Evolutionary conservation across 2,113 vertebrate species (phyloP), one percentile per base, ranked within the genome.

Genomic region (Megatriorchis doriae): DNA sequence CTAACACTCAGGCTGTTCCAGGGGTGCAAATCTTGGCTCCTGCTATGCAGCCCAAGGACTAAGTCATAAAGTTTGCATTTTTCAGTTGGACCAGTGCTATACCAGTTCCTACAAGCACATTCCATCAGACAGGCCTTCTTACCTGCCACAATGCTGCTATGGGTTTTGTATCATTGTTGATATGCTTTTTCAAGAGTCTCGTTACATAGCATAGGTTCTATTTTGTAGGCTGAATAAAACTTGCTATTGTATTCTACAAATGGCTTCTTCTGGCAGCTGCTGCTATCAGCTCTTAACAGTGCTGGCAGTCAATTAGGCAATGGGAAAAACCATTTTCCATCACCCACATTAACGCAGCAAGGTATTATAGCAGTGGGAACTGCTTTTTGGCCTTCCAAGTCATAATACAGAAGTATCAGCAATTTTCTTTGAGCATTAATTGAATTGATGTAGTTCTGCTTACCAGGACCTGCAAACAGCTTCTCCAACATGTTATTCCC

Each of bases 381-480:
- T 89, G 48, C 13, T 67, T 89, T 88, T 75, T 67, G 17, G 43
- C 15, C 20, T 91, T 71, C 50, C 34, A 38, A 79, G 26, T 59
- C 31, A 63, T 47, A 91, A 68, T 40, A 47, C 15, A 92, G 31
- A 96, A 77, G 78, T 45, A 83, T 13, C 82, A 86, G 38, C 29
- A 72, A 25, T 81, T 93, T 95, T 74, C 10, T 63, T 50, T 66
- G 29, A 25, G 10, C 42, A 40, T 73, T 96, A 77, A 63, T 63
- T 94, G 58, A 86, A 88, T 47, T 78, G 62, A 88, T 93, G 63
- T 90, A 71, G 23, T 59, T 80, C 62, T 93, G 80, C 95, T 90
- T 73, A 78, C 13, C 20, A 70, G 55, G 34, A 50, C 55, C 85
- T 71, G 23, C 25, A 93, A 90, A 73, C 26, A 86, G 20, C 14